phyloP scores from a whole-genome alignment of 2,888 invertebrate species.

The Epistrophella euchroma region DNA sequence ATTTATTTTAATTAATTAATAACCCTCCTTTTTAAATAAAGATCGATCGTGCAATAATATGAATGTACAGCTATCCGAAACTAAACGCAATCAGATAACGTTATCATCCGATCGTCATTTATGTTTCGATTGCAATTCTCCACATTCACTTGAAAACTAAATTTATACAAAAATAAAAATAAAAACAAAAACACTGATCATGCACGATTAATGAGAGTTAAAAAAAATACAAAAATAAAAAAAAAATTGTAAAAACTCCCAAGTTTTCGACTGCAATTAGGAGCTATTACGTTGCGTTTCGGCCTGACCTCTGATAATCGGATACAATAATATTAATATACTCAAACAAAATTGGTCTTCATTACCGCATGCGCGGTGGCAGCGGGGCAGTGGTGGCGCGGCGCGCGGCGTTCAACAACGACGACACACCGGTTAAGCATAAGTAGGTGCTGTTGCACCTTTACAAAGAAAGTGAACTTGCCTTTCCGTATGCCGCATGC shows the following conservation, averaged over 20 bases:
- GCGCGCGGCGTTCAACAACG: too few species aligned
- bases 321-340: constrained; percentile 41
- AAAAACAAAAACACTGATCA: constrained; percentile 47
- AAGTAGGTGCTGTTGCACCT: constrained; percentile 49
- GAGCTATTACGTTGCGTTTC: constrained; percentile 65
- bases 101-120: constrained; percentile 6
- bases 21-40: not conserved
- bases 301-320: constrained; percentile 66
- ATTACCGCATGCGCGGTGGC: constrained; percentile 19
- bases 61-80: not conserved
- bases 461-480: constrained; percentile 64
- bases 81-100: not conserved
- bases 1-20: not conserved
- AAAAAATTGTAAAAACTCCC: constrained; percentile 48
- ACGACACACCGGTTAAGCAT: constrained; percentile 18
- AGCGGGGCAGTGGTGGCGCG: not conserved
- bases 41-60: not conserved
- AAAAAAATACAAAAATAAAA: constrained; percentile 23
- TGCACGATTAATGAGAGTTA: constrained; percentile 33
- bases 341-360: constrained; percentile 14
- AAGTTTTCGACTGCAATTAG: constrained; percentile 71
- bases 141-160: constrained; percentile 8
- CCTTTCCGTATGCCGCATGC: constrained; percentile 23
- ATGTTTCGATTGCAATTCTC: constrained; percentile 20
- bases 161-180: not conserved